Percentiles rank a stretch among this genome's conserved stretches.
Evolutionary conservation across 1,140 invertebrate species (phyloP).

Genomic region (Sinonovacula constricta): DNA sequence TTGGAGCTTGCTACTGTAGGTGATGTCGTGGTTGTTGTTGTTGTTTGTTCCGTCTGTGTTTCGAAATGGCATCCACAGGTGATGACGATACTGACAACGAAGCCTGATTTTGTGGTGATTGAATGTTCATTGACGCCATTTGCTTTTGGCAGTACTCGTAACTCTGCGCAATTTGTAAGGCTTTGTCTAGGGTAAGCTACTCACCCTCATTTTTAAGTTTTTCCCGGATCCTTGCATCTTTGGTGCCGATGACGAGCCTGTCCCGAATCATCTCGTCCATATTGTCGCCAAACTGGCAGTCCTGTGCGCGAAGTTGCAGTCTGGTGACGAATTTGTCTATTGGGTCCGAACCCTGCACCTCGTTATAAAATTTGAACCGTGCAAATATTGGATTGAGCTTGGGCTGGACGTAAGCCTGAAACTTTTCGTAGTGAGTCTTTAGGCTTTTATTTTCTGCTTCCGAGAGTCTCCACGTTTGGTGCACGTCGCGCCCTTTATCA

Average conservation of each 20-base stretch:
- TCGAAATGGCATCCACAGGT: conserved; percentile 52
- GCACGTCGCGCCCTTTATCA: conserved; percentile 4
- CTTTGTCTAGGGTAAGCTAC: conserved; percentile 12
- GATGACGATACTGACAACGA: conserved; percentile 56
- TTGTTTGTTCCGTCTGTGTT: too few relatives aligned
- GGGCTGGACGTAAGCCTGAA: background rate
- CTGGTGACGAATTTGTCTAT: conserved; percentile 3
- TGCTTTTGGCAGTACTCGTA: conserved; percentile 20
- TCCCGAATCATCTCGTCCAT: too few relatives aligned
- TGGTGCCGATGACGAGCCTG: too few relatives aligned
- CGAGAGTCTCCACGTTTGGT: background rate
- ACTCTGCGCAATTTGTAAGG: conserved; percentile 27
- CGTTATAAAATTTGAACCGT: conserved; percentile 3
- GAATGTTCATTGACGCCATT: background rate
- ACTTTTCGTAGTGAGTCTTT: background rate
- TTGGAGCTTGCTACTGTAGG: too few relatives aligned
- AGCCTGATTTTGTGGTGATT: background rate
- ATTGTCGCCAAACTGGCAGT: conserved; percentile 2
- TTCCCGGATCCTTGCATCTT: too few relatives aligned
- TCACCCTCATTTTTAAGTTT: too few relatives aligned
- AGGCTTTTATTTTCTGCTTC: conserved; percentile 1
- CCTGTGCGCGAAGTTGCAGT: background rate
- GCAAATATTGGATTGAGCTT: conserved; percentile 18
- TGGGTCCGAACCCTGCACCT: background rate
- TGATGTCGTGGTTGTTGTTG: background rate